These are phyloP conservation scores for Pollenia amentaria DNA, from an alignment of 2,888 invertebrate genomes.

Conservation along the genomic window DNA sequence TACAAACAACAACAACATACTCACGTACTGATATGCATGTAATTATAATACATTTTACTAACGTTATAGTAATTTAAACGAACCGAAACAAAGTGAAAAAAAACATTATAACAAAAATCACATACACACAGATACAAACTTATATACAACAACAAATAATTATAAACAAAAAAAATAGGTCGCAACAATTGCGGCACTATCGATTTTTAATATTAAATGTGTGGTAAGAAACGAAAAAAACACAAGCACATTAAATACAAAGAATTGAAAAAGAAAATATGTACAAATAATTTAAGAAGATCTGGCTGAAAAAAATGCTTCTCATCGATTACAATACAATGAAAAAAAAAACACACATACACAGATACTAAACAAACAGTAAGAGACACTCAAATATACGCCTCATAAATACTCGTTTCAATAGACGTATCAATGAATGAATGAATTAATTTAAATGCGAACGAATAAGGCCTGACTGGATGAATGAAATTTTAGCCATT, in stretches of 20 bases:
- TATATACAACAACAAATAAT: constrained; percentile 17
- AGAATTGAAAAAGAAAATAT: constrained; percentile 1
- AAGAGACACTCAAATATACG: constrained; percentile 1
- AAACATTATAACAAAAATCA: constrained; percentile 42
- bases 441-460: too few species aligned
- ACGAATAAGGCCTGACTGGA: not conserved
- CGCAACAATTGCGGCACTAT: constrained; percentile 74
- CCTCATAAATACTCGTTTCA: constrained; percentile 24
- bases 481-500: constrained; percentile 55
- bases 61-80: constrained; percentile 56
- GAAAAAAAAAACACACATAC: not conserved
- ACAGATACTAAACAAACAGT: not conserved
- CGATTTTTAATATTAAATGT: constrained; percentile 68
- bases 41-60: constrained; percentile 45
- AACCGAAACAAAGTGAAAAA: constrained; percentile 64
- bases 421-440: constrained; percentile 27
- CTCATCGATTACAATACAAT: constrained; percentile 41
- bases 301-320: constrained; percentile 35
- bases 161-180: constrained; percentile 65
- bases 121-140: constrained; percentile 3
- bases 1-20: too few species aligned
- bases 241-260: not conserved
- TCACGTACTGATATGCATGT: constrained; percentile 8
- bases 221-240: constrained; percentile 54
- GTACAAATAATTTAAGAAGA: constrained; percentile 38